Base-by-base conservation (phyloP, 2,888 invertebrate genomes). In the Digitonthophagus gazella region DNA sequence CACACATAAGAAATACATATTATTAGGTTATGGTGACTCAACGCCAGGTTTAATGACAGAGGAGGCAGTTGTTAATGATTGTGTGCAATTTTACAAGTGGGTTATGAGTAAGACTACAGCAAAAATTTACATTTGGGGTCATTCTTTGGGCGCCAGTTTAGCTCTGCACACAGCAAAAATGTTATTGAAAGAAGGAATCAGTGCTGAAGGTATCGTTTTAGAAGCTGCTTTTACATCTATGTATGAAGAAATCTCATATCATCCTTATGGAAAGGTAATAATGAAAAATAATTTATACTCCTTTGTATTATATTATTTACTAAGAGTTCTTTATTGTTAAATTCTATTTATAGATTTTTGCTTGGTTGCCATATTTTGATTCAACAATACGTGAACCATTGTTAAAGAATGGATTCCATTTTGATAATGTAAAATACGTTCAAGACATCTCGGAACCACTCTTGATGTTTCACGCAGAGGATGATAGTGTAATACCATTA, bases 91-190 rank as follows among this genome's bases (percentile, higher is more conserved):
- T 8, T 81, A 80, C 70, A 72, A 77, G 64, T 80, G 80, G 80
- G 69, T 82, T 2, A 68, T 70, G 16, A 54, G n/a, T 8, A 73
- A 74, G 8, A 75, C 73, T 65, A 78, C 79, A 6, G 71, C 76
- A 2, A 74, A 73, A n/a, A 79, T 82, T 68, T 81, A 78, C 72
- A 72, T 82, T 64, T 82, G 81, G 81, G 81, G 81, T 0, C 82
- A 81, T 70, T 82, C 82, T 1, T 69, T 82, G 58, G 82, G 82
- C 0, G 74, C 80, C 28, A 77, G 80, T 22, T 69, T 82, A 71
- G 78, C 79, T 5, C 75, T 78, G 14, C 75, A 75, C 44, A 79
- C 80, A 1, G 55, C 78, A 11, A 72, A 77, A 5, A 72, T 75
- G 64, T 75, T 81, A 28, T 75, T 77, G 70, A 70, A 72, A 22